Percentiles rank a stretch among this genome's conserved stretches.
phyloP scores from a whole-genome alignment of 64 coral and sea anemone genomes.

The Pocillopora damicornis region DNA sequence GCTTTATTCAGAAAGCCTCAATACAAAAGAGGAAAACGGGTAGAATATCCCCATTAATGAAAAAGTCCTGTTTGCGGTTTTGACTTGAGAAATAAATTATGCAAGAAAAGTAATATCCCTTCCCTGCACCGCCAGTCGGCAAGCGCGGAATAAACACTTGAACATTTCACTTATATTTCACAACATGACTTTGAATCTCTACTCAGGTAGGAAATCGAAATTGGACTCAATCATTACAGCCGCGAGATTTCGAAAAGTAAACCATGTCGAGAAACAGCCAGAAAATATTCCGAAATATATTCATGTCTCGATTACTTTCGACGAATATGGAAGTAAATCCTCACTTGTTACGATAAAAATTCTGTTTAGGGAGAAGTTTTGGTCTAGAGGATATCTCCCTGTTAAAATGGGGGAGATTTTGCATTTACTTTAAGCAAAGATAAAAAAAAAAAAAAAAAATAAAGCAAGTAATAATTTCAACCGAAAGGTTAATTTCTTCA shows the following conservation, averaged over 20 bases:
- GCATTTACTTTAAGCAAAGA: too few species aligned
- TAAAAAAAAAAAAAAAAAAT: not conserved
- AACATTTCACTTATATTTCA: not conserved
- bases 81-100: not conserved
- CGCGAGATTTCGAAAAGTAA: too few species aligned
- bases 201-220: not conserved
- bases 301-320: too few species aligned
- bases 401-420: too few species aligned
- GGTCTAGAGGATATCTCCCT: not conserved
- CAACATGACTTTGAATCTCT: not conserved
- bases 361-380: not conserved
- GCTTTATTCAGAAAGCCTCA: not conserved
- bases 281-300: too few species aligned
- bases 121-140: not conserved
- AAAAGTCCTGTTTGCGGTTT: not conserved
- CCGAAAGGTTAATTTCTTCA: slow-evolving; percentile 9
- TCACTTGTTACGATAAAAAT: too few species aligned
- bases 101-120: not conserved
- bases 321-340: too few species aligned
- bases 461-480: not conserved
- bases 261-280: too few species aligned
- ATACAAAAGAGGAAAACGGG: not conserved
- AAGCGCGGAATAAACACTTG: not conserved
- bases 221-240: too few species aligned
- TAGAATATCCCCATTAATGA: not conserved